Evolutionary conservation across 2,113 vertebrate species (phyloP), one percentile per base, ranked within the genome.

Genomic region (Anarrhichthys ocellatus): DNA sequence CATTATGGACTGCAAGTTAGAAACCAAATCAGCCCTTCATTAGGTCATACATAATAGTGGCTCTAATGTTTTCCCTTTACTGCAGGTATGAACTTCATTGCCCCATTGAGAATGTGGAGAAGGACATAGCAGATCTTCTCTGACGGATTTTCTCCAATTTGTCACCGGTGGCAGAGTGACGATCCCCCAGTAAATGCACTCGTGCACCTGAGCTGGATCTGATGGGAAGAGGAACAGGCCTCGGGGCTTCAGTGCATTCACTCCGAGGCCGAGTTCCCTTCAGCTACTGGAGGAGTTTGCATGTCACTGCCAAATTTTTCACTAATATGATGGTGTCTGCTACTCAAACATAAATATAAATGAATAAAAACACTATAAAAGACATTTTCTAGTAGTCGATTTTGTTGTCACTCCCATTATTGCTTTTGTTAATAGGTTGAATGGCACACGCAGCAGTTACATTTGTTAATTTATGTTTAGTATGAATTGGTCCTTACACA

Each of bases 141-240:
- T 91, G 83, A 87, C 73, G 54, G 46, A 79, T 73, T 34, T 62
- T 71, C 17, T 69, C 65, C 63, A 58, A 48, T 50, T 44, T 52
- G 73, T 78, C 66, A 67, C 50, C 27, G n/a, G 92, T 89, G 92
- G 91, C 89, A 83, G 76, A 74, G 66, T 96, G 95, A 96, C 3
- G 95, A 94, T 91, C 92, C 84, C 94, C 91, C 92, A 91, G 95
- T 91, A 95, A 96, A 95, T 88, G 93, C 91, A 68, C 2, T 46
- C 4, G 24, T 90, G 95, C 93, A 92, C 87, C 95, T 95, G 94
- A 94, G 95, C 58, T 92, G 92, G 94, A 93, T 95, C 93, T 91
- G 95, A 96, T 93, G 68, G 46, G 72, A 82, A 73, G 76, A 84
- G 89, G 82, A 89, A 75, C 70, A 46, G 81, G 70, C 48, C 88